Base-by-base conservation (phyloP, 2,888 invertebrate genomes). In the Pheosia tremula region DNA sequence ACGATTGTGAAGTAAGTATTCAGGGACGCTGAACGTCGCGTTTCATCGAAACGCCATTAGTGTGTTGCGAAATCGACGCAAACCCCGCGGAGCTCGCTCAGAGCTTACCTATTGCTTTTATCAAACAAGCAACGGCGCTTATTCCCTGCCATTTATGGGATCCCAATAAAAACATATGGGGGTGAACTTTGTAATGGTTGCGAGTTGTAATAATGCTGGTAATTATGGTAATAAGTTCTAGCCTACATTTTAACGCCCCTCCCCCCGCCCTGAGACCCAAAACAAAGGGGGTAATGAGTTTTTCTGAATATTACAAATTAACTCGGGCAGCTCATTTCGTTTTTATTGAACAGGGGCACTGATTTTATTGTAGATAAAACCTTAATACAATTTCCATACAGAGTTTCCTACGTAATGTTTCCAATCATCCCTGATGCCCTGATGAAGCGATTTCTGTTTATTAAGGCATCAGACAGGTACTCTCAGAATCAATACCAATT, bases 61-160 rank as follows among this genome's bases (percentile, higher is more conserved):
- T 8, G 57, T 59, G 61, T 50, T 38, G 62, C 59, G 57, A 59
- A 58, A 39, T 60, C 57, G 54, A 56, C 39, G 67, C 57, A 49
- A 60, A 70, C 57, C 59, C 55, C 60, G 37, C 53, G 9, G 53
- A 56, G 52, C 60, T 54, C 57, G 47, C 63, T 58, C 60, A 38
- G 55, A 58, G 62, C 55, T 64, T 69, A 24, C 24, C 24, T 2
- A 69, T 71, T 69, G 67, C 65, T 64, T 73, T 64, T 69, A 72
- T 63, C 64, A 65, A 63, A 59, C 56, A 59, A 63, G 64, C 60
- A 62, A 55, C 59, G 36, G 55, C 58, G 59, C 61, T 62, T 62
- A 38, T 57, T 54, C 56, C 39, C 57, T 43, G 37, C 61, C 59
- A 62, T 47, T 63, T 61, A 49, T 50, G 8, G 9, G 6, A 50